Conservation (phyloP, 2,797 vertebrate genomes). For the Choloepus didactylus region DNA sequence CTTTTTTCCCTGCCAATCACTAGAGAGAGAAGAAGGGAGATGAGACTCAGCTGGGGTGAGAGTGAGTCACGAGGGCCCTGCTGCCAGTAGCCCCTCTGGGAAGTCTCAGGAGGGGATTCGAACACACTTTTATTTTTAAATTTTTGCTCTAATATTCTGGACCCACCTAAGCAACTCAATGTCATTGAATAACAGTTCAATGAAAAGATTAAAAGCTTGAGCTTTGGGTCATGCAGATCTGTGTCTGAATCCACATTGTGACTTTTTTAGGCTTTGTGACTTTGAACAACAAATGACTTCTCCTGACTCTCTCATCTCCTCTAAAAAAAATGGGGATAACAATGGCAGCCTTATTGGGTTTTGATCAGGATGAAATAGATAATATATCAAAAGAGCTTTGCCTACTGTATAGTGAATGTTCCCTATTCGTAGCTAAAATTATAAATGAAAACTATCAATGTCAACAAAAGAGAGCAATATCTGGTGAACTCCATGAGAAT, state of each 20-base stretch:
- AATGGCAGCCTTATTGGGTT: neutral
- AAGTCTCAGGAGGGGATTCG: neutral
- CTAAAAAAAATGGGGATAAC: neutral
- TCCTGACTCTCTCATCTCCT: neutral
- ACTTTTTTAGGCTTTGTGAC: neutral
- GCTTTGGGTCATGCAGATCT: neutral
- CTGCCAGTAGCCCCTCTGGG: fast-evolving
- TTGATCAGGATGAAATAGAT: neutral
- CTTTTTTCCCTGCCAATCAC: neutral
- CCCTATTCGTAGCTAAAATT: neutral
- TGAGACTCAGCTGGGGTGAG: neutral
- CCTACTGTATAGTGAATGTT: neutral
- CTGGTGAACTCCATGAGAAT: neutral
- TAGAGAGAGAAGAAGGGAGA: neutral
- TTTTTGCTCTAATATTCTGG: neutral
- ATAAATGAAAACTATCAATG: neutral
- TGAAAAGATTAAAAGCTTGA: neutral
- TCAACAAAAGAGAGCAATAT: neutral
- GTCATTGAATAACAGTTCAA: neutral
- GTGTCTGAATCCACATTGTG: neutral
- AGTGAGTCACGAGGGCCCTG: neutral
- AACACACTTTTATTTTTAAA: neutral
- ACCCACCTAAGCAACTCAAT: neutral
- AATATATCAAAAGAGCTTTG: neutral
- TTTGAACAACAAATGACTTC: neutral